Conservation (phyloP, 2,797 vertebrate genomes). For the Astyanax mexicanus region DNA sequence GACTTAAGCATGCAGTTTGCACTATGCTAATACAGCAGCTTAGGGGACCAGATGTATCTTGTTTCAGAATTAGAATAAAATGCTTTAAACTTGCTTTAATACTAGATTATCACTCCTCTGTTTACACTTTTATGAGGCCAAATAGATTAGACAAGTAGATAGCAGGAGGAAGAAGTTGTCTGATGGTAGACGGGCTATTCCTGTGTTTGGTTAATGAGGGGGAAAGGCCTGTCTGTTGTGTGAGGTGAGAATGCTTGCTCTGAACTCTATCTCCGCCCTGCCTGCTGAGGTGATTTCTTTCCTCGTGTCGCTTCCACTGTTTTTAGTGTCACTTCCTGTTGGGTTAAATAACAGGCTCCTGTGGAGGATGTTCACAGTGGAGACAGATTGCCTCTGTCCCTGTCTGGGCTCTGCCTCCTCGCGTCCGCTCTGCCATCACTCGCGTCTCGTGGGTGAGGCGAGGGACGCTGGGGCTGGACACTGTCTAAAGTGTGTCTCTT, state of each 20-base stretch:
- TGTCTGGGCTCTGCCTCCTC: conserved; percentile 5
- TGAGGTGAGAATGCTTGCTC: not conserved
- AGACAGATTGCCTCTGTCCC: conserved; percentile 6
- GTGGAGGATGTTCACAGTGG: conserved; percentile 5
- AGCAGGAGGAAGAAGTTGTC: not conserved
- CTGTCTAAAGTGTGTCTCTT: conserved; percentile 38
- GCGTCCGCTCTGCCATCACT: conserved; percentile 3
- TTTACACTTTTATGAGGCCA: not conserved
- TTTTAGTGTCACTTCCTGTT: conserved; percentile 22
- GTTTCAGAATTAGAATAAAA: too few species aligned
- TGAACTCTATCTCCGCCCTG: conserved; percentile 10
- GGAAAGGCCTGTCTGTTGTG: not conserved
- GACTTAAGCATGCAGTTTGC: too few species aligned
- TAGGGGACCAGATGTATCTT: too few species aligned
- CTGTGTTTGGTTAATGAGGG: not conserved
- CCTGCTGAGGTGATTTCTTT: not conserved
- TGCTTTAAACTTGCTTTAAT: too few species aligned
- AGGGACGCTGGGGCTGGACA: conserved; percentile 25
- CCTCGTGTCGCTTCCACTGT: not conserved
- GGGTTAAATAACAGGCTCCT: conserved; percentile 14
- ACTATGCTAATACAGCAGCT: too few species aligned
- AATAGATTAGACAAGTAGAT: not conserved
- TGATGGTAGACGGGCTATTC: not conserved
- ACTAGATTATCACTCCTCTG: not conserved
- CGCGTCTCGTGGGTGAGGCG: conserved; percentile 4